These are phyloP conservation scores for Phrixothrix hirtus DNA, from an alignment of 2,888 invertebrate species.

Conservation along the genomic window DNA sequence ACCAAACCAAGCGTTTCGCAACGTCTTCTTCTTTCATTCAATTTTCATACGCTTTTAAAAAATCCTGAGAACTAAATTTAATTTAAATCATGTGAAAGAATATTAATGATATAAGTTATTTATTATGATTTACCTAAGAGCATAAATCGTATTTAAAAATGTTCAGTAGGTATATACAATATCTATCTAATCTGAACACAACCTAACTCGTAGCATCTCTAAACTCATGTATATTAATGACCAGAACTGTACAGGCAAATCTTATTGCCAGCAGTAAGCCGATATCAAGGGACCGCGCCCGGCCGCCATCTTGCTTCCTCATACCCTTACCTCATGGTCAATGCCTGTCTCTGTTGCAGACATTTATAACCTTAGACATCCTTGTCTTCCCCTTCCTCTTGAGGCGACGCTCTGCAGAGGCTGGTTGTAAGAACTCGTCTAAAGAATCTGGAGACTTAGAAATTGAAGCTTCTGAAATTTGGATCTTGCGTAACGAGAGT, in stretches of 20 bases:
- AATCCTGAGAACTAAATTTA: too few species aligned
- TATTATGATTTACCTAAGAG: too few species aligned
- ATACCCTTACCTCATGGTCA: slow-evolving; percentile 42
- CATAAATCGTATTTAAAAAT: too few species aligned
- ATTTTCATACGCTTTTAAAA: too few species aligned
- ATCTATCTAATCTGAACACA: slow-evolving; percentile 40
- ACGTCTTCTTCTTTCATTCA: too few species aligned
- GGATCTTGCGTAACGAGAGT: neutral
- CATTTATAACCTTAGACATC: slow-evolving; percentile 34
- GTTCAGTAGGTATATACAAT: slow-evolving; percentile 22
- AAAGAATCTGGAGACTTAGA: slow-evolving; percentile 48
- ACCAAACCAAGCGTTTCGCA: too few species aligned
- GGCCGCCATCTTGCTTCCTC: slow-evolving; percentile 54
- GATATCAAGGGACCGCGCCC: slow-evolving; percentile 54
- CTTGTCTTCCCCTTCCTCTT: slow-evolving; percentile 48
- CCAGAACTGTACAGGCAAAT: slow-evolving; percentile 55
- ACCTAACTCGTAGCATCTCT: slow-evolving; percentile 39
- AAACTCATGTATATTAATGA: slow-evolving; percentile 56
- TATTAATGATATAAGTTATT: too few species aligned
- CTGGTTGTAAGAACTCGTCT: slow-evolving; percentile 50
- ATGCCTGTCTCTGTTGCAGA: slow-evolving; percentile 44
- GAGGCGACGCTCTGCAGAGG: slow-evolving; percentile 55
- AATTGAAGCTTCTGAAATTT: slow-evolving; percentile 20
- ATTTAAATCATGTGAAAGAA: too few species aligned
- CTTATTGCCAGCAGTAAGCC: slow-evolving; percentile 56